Evolutionary conservation across 2,113 vertebrate genomes (phyloP), one percentile per base, ranked within the genome.

Genomic region (Phylloscopus whistleri): DNA sequence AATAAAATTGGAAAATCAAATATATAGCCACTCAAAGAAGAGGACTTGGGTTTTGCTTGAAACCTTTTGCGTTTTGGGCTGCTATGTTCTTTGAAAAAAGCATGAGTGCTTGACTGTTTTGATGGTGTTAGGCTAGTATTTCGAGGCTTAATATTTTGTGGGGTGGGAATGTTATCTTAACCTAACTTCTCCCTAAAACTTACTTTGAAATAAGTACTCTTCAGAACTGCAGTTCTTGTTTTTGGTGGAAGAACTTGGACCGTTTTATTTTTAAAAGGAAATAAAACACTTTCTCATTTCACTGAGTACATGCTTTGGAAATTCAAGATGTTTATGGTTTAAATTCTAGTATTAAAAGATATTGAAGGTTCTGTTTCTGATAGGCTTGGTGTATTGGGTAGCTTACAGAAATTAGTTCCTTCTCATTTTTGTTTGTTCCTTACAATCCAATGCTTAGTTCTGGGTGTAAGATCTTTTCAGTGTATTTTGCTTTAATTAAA

Each of bases 81-180:
- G 35, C 21, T 84, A 3, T 1, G 9, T 56, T 87, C 44, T 64
- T 48, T 26, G 2, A 20, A 66, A 63, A 88, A 86, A 68, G 12
- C 18, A 16, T 12, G 16, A 67, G 39, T 60, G 6, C 51, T 58
- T 62, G 33, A 86, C 15, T 88, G n/a, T 85, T 94, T 81, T 91
- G n/a, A n/a, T 89, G 49, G 33, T 16, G 5, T 39, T 80, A 48
- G 75, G 46, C n/a, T 86, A 66, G 68, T 59, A 52, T 63, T 84
- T 63, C 3, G 3, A 93, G 60, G 60, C 22, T 70, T 85, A 59
- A 17, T 67, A 62, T 72, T 95, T 80, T 63, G 22, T 84, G 41
- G 60, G 73, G 16, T 96, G 62, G 80, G 73, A 95, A 69, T 87
- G n/a, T 96, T 94, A 64, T 81, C 69, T 84, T 97, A 87, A 89